These are phyloP conservation scores for Vireo altiloquus DNA, from an alignment of 2,113 vertebrate genomes.

Conservation along the genomic window DNA sequence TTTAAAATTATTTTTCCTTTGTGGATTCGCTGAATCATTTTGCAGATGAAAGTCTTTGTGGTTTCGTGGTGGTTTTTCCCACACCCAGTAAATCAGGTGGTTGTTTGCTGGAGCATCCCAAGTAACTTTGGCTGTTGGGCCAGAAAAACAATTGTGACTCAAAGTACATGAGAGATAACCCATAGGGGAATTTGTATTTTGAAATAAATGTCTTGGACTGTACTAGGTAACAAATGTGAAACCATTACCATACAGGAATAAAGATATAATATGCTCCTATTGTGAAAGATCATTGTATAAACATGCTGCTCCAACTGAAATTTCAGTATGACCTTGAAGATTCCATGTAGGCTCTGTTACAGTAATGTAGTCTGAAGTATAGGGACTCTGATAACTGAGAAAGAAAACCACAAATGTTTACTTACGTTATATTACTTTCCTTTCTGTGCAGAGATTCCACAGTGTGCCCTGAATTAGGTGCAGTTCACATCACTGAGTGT, in stretches of 20 bases:
- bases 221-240: background rate
- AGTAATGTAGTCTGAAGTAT: background rate
- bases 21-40: background rate
- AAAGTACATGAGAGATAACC: background rate
- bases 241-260: background rate
- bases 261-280: background rate
- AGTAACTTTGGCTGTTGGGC: background rate
- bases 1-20: background rate
- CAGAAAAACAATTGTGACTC: background rate
- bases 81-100: background rate
- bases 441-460: background rate
- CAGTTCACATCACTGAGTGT: background rate
- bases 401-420: background rate
- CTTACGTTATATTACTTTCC: background rate
- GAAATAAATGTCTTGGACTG: background rate
- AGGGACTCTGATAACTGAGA: background rate
- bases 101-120: background rate
- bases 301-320: background rate
- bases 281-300: background rate
- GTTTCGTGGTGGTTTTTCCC: background rate
- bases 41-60: background rate
- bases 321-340: background rate
- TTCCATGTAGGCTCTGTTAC: background rate
- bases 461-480: background rate
- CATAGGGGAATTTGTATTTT: background rate